Evolutionary conservation across 2,113 vertebrate species (phyloP).

Genomic region (Daubentonia madagascariensis): DNA sequence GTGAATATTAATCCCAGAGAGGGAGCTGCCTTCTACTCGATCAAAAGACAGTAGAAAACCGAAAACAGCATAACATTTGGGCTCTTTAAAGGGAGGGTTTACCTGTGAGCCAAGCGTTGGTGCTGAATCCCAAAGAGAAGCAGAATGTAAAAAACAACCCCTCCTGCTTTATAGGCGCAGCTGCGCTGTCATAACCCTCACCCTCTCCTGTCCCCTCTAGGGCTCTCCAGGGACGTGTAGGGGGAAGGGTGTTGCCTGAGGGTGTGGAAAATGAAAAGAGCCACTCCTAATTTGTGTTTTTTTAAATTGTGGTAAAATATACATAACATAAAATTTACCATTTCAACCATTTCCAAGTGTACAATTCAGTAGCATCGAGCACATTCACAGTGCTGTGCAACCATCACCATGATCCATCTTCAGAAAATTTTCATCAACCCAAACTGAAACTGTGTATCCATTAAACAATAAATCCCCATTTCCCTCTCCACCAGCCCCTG

Average conservation of each 20-base stretch:
- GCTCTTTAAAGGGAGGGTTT: background rate
- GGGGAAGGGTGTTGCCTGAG: background rate
- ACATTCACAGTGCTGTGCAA: background rate
- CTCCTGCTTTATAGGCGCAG: background rate
- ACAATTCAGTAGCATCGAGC: background rate
- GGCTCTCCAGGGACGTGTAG: background rate
- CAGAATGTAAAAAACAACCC: background rate
- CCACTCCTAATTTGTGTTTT: background rate
- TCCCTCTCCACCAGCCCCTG: background rate
- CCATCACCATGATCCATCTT: background rate
- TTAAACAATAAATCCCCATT: background rate
- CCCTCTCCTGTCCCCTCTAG: background rate
- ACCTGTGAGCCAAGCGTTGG: background rate
- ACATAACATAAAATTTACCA: background rate
- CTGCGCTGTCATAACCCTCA: background rate
- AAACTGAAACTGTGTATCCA: background rate
- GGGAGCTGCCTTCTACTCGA: constrained; percentile 37
- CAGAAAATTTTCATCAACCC: background rate
- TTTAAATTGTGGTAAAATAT: background rate
- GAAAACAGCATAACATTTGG: constrained; percentile 52
- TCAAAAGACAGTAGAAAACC: constrained; percentile 61
- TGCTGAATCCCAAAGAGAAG: background rate
- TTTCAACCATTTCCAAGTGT: background rate
- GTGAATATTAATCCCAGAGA: constrained; percentile 71
- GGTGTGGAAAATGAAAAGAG: background rate